Evolutionary conservation across 2,888 invertebrate genomes (phyloP), one percentile per base, ranked within the genome.

Genomic region (Dilophus febrilis): DNA sequence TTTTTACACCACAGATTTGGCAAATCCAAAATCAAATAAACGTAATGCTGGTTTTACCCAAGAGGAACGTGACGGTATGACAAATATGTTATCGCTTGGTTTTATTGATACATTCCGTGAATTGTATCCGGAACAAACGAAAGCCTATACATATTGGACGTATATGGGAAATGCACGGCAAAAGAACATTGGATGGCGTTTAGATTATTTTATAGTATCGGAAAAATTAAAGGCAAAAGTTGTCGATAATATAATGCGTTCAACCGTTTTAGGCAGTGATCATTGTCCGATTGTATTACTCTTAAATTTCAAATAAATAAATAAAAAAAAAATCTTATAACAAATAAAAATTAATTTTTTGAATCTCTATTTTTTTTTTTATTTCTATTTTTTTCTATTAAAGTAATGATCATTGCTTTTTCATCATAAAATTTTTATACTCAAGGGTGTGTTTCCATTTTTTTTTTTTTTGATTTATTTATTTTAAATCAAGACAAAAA

Each of bases 161-260:
- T 95, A 91, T 57, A 83, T 95, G 74, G 67, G 66, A 45, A 90
- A 88, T 59, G 72, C 87, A 7, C 70, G 97, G 38, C 67, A 76
- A 10, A 91, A 83, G 54, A 91, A 98, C 64, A 73, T 91, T 46
- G 98, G 98, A 59, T 99, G 97, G 94, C 74, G 98, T 52, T 65
- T 98, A 55, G 98, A 98, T 64, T 98, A 98, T 61, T 95, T 88
- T 58, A 70, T 98, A 38, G 65, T 90, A 8, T 94, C 95, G 0
- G 70, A 91, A 51, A 70, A 82, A 40, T 67, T 95, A 18, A 56
- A 76, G 48, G 66, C 77, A 2, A 71, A 79, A 28, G 61, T 97
- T 31, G 87, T 88, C 54, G 94, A 95, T 59, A 83, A 72, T 54
- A 67, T 80, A 17, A 90, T 95, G 48, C 71, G 88, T 36, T 72